Evolutionary conservation across 2,888 invertebrate genomes (phyloP).

Genomic region (Drosophila borealis): DNA sequence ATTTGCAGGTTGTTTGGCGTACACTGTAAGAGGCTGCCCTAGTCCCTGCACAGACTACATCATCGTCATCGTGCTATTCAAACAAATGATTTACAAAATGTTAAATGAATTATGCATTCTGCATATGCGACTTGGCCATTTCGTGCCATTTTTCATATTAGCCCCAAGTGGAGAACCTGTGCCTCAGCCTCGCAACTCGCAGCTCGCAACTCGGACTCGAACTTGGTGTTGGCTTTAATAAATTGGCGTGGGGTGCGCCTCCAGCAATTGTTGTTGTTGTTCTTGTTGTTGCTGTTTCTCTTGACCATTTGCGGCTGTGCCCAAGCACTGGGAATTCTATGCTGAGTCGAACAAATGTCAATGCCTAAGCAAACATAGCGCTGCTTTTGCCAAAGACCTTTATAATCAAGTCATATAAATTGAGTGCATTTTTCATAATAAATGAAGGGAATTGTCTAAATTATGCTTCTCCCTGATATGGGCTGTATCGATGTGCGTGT

Average conservation of each 20-base stretch:
- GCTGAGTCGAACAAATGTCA: constrained; percentile 56
- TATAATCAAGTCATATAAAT: constrained; percentile 80
- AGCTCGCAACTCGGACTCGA: constrained; percentile 14
- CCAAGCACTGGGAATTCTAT: constrained; percentile 44
- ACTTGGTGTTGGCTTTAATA: constrained; percentile 77
- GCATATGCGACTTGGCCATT: constrained; percentile 68
- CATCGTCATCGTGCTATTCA: constrained; percentile 78
- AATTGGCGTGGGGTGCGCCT: constrained; percentile 79
- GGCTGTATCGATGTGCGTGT: constrained; percentile 31
- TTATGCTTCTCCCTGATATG: constrained; percentile 53
- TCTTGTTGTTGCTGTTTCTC: constrained; percentile 33
- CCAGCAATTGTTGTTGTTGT: constrained; percentile 52
- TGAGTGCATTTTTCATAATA: constrained; percentile 78
- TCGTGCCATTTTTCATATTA: constrained; percentile 68
- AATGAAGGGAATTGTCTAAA: constrained; percentile 77
- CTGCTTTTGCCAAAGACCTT: constrained; percentile 48
- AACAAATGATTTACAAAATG: constrained; percentile 83
- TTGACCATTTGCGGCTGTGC: constrained; percentile 31
- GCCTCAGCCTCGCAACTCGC: constrained; percentile 6
- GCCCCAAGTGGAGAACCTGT: constrained; percentile 24
- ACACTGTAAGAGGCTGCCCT: constrained; percentile 43
- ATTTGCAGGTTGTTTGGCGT: constrained; percentile 62
- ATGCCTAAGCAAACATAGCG: constrained; percentile 70
- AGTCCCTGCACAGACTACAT: constrained; percentile 49
- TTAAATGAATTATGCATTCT: constrained; percentile 82